These are phyloP conservation scores for Drosophila pachea DNA, from an alignment of 1,140 invertebrate species.

Conservation along the genomic window DNA sequence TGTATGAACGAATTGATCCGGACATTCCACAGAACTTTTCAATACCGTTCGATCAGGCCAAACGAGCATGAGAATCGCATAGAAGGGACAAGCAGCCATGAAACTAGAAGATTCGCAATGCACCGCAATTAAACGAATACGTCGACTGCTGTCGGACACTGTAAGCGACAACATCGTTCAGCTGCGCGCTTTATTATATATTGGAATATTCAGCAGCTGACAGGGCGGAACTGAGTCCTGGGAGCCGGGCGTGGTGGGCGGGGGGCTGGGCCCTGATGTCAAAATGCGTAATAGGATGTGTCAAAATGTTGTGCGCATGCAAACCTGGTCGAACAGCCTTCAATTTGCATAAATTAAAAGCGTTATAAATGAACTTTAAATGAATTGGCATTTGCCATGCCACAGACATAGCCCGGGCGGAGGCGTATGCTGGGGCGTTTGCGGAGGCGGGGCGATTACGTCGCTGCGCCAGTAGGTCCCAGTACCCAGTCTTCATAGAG, in stretches of 20 bases:
- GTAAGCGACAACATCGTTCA: neutral
- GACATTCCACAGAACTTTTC: too few species aligned
- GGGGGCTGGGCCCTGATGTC: neutral
- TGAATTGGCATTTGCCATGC: conserved; percentile 53
- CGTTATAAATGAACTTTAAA: conserved; percentile 50
- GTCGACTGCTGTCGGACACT: neutral
- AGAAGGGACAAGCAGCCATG: neutral
- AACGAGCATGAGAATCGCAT: neutral
- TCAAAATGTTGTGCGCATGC: conserved; percentile 17
- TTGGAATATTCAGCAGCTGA: neutral
- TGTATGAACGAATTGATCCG: too few species aligned
- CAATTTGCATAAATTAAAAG: conserved; percentile 62
- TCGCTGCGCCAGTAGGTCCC: conserved; percentile 3
- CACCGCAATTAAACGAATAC: too few species aligned
- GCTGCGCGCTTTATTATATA: neutral
- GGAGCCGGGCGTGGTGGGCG: too few species aligned
- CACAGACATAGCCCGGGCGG: neutral
- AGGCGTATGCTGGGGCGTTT: too few species aligned
- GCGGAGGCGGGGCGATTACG: neutral
- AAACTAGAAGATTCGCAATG: too few species aligned
- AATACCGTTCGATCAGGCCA: too few species aligned
- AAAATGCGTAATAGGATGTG: conserved; percentile 29
- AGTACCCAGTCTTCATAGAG: too few species aligned
- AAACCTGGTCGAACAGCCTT: conserved; percentile 25
- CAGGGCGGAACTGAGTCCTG: too few species aligned